A percentile compares a stretch with the other conserved stretches of the same genome.
Evolutionary conservation across 1,140 invertebrate genomes (phyloP).

Genomic region (Phymastichus coffea): DNA sequence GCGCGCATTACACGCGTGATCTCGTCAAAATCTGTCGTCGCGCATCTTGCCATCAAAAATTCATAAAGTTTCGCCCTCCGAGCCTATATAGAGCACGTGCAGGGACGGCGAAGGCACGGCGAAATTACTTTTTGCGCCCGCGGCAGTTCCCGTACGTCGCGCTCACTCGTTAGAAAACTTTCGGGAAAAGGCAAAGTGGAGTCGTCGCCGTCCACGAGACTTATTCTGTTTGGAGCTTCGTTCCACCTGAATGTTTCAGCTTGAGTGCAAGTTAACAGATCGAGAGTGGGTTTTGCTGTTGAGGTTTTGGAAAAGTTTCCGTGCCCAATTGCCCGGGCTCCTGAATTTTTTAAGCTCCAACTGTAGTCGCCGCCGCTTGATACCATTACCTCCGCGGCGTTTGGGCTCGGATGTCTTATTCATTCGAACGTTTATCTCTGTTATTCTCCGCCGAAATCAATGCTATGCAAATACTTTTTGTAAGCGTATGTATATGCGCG

Average conservation of each 20-base stretch:
- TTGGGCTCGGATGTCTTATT: neutral
- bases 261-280: neutral
- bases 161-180: constrained; percentile 3
- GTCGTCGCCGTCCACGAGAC: neutral
- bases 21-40: too few species aligned
- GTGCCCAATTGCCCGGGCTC: too few species aligned
- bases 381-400: too few species aligned
- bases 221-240: neutral
- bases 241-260: constrained; percentile 14
- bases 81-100: neutral
- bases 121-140: constrained; percentile 18
- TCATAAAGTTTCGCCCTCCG: constrained; percentile 3
- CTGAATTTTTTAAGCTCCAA: too few species aligned
- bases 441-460: neutral
- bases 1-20: too few species aligned
- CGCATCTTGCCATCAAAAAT: constrained; percentile 23
- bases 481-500: neutral
- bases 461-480: neutral
- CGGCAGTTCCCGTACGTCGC: neutral
- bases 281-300: neutral
- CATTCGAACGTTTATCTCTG: neutral
- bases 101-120: neutral
- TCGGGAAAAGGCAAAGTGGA: constrained; percentile 7
- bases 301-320: neutral
- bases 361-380: too few species aligned